A percentile compares a stretch with the other conserved stretches of the same genome.
phyloP scores from a whole-genome alignment of 1,140 invertebrate species.

The Agrypnia vestita region DNA sequence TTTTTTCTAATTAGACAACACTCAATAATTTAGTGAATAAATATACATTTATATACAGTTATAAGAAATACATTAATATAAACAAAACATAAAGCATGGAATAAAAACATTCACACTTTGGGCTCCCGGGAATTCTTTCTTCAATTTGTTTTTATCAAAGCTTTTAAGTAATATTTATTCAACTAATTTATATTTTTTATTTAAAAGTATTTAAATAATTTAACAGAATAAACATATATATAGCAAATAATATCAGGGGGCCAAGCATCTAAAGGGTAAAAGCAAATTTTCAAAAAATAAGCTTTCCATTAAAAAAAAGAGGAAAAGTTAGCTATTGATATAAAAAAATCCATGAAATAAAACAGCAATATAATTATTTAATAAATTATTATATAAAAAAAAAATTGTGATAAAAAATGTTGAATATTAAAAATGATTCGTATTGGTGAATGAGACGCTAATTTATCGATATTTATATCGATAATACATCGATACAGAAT shows the following conservation, averaged over 20 bases:
- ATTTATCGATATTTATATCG: too few relatives aligned
- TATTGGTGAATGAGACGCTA: too few relatives aligned
- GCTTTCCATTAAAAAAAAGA: too few relatives aligned
- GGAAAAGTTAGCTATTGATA: too few relatives aligned
- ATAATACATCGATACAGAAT: too few relatives aligned
- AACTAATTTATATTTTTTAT: background rate
- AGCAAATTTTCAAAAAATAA: background rate
- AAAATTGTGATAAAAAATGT: too few relatives aligned
- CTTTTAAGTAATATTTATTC: background rate
- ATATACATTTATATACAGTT: conserved; percentile 14
- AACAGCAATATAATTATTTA: too few relatives aligned
- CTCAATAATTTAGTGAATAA: background rate
- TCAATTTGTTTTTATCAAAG: background rate
- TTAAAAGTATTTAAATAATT: background rate
- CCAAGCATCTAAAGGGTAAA: background rate
- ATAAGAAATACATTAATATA: background rate
- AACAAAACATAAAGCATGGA: background rate
- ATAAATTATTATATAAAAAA: too few relatives aligned
- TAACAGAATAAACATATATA: background rate
- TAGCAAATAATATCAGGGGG: background rate
- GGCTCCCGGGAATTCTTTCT: too few relatives aligned
- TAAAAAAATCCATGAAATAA: too few relatives aligned
- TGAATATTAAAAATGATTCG: too few relatives aligned
- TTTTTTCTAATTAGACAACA: background rate
- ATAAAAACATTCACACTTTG: background rate